Base-by-base conservation (phyloP, 2,888 invertebrate genomes). In the Dioctria linearis region DNA sequence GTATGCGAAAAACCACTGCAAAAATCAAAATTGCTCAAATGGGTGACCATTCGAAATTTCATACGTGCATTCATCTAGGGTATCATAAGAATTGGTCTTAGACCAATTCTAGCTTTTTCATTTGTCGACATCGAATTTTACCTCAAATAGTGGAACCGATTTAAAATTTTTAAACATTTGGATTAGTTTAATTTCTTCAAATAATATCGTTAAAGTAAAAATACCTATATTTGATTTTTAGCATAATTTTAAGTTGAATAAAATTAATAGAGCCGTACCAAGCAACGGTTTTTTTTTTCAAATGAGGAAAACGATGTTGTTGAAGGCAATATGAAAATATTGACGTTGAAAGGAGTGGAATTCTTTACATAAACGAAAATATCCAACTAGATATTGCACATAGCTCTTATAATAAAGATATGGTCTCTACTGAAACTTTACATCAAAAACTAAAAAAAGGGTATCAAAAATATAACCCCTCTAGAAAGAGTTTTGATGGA, bases 311-410 rank as follows among this genome's bases (percentile, higher is more conserved):
- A 11, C 59, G 59, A 59, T 1, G 59, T 59, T 8, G 9, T 59
- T 59, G 25, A 59, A 59, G 59, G 59, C 59, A n/a, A 59, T 5
- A 8, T 59, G 59, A 59, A 5, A 59, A 59, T 59, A 59, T 59
- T 59, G 59, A 59, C 5, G 5, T 59, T 59, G 59, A 59, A 59
- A 2, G 3, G 59, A 3, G 11, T 8, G 59, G 5, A 59, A 59
- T 11, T 59, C 11, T 59, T 5, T 3, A 59, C 25, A 59, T 59
- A 59, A 3, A 59, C 5, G 59, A 59, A 59, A 59, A 59, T 59
- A 59, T 59, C 5, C 46, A 57, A 11, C n/a, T 6, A 57, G 11
- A 57, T 13, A 11, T 57, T 57, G 13, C 57, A 3, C 59, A 59
- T 5, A 5, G 3, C 59, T 59, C 59, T 59, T 2, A 59, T 59